Percentiles rank a stretch among this genome's conserved stretches.
Conservation (phyloP, 30 jellyfish, hydroid and myxozoan species). For the Hydractinia echinata region DNA sequence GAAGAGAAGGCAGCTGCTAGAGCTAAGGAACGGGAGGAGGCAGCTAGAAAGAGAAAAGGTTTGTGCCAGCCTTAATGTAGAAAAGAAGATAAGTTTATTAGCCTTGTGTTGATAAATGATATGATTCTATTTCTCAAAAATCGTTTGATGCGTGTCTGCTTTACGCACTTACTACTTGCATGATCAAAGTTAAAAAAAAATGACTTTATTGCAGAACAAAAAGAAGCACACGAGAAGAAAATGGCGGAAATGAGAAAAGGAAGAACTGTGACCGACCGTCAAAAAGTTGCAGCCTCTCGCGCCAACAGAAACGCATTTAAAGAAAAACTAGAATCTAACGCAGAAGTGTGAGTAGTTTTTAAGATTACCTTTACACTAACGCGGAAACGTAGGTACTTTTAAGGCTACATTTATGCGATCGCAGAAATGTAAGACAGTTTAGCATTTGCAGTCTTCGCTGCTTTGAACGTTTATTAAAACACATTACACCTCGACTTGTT, state of each 20-base stretch:
- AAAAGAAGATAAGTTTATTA: neutral
- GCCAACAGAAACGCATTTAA: slow-evolving; percentile 66
- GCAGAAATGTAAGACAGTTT: no score
- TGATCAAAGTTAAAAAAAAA: neutral
- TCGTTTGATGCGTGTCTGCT: neutral
- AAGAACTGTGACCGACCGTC: slow-evolving; percentile 65
- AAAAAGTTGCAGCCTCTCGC: slow-evolving; percentile 34
- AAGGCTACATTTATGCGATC: neutral
- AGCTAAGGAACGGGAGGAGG: slow-evolving; percentile 46
- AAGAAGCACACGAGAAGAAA: slow-evolving; percentile 69
- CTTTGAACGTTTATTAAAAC: no score
- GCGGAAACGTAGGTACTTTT: slow-evolving; percentile 35
- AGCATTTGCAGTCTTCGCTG: no score
- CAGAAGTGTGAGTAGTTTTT: slow-evolving; percentile 31
- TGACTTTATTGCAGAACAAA: slow-evolving; percentile 37
- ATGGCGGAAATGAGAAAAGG: slow-evolving; percentile 68
- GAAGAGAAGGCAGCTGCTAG: slow-evolving; percentile 32
- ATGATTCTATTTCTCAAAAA: neutral
- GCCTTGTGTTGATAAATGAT: neutral
- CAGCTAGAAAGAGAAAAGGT: slow-evolving; percentile 33
- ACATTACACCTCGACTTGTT: no score
- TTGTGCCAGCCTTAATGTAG: neutral
- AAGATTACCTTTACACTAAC: no score
- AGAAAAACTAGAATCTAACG: slow-evolving; percentile 81
- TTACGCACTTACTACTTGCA: slow-evolving; percentile 28